phyloP scores from a whole-genome alignment of 2,888 invertebrate genomes.

The Cyrtodaria siliqua region DNA sequence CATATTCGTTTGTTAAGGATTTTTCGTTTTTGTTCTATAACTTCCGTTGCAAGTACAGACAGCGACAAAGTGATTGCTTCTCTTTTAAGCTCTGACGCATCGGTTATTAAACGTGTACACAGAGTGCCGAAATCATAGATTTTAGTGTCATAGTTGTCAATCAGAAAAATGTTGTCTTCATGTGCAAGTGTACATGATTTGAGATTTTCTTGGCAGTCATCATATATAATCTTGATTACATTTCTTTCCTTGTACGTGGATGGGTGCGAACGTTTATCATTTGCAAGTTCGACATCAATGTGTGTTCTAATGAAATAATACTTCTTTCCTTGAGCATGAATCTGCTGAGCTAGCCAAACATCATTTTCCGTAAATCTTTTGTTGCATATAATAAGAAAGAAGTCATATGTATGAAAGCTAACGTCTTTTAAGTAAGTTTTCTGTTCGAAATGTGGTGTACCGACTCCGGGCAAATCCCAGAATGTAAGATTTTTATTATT shows the following conservation, averaged over 20 bases:
- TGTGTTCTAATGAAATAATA: constrained; percentile 36
- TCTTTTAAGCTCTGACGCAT: constrained; percentile 4
- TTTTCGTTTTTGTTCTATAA: constrained; percentile 7
- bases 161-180: neutral
- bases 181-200: constrained; percentile 2
- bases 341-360: constrained; percentile 26
- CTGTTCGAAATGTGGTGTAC: constrained; percentile 31
- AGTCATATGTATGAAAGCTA: constrained; percentile 13
- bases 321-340: constrained; percentile 7
- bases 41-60: neutral
- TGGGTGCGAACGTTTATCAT: neutral
- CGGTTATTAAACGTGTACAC: neutral
- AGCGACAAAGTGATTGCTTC: constrained; percentile 11
- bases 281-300: constrained; percentile 13
- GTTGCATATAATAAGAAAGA: constrained; percentile 18
- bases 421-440: constrained; percentile 20
- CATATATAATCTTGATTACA: neutral
- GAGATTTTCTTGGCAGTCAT: neutral
- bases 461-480: constrained; percentile 47
- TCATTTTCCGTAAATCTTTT: constrained; percentile 37
- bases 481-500: constrained; percentile 18
- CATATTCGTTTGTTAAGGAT: constrained; percentile 1
- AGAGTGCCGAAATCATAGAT: neutral
- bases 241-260: neutral
- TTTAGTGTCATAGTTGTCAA: constrained; percentile 16